Conservation (phyloP, 1,140 invertebrate species). For the Mamestra configurata region DNA sequence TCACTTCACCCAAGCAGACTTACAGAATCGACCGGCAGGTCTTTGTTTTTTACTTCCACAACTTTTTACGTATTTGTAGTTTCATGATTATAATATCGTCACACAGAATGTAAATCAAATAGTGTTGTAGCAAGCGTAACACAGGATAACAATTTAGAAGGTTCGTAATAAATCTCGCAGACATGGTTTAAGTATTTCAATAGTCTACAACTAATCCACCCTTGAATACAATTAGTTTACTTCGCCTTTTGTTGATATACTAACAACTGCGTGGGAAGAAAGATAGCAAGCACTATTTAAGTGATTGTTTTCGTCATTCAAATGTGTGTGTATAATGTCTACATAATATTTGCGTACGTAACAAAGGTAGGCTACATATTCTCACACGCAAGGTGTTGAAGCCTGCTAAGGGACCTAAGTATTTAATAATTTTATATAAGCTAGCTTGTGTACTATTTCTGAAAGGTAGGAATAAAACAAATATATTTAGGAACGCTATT, state of each 20-base stretch:
- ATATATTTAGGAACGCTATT: neutral
- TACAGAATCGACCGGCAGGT: too few relatives aligned
- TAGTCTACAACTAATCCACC: slow-evolving; percentile 7
- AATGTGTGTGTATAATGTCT: neutral
- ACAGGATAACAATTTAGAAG: too few relatives aligned
- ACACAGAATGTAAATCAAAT: neutral
- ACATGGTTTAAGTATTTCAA: slow-evolving; percentile 9
- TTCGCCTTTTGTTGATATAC: slow-evolving; percentile 20
- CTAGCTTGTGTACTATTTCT: neutral
- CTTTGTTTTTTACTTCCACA: too few relatives aligned
- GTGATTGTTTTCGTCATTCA: neutral
- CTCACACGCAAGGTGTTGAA: neutral
- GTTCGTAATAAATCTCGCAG: neutral
- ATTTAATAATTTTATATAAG: neutral
- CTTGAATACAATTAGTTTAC: slow-evolving; percentile 35
- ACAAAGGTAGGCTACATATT: neutral
- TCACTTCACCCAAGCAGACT: too few relatives aligned
- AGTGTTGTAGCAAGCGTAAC: too few relatives aligned
- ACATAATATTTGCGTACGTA: neutral
- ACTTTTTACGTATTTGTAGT: neutral
- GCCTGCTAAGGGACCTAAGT: neutral
- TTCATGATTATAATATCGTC: too few relatives aligned
- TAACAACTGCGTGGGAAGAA: slow-evolving; percentile 16
- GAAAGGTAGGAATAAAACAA: too few relatives aligned
- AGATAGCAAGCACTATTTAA: neutral